Evolutionary conservation across 1,140 invertebrate species (phyloP), one percentile per base, ranked within the genome.

Genomic region (Polypedilum vanderplanki): DNA sequence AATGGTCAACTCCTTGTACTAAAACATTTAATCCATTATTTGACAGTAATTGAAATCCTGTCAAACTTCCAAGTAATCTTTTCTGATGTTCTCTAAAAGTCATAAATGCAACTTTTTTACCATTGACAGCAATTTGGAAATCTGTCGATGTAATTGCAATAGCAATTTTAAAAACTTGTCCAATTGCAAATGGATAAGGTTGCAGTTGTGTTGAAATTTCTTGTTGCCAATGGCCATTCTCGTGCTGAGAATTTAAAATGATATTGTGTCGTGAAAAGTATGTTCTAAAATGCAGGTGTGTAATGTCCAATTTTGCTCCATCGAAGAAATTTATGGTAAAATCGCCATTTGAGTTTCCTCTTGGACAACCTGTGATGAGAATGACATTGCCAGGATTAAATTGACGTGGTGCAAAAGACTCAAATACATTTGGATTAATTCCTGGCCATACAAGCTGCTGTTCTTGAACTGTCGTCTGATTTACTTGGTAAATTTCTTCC

Each of bases 401-500:
- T 20, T 18, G 65, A 10, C 10, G 4, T 20, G 65, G 65, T 18
- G 17, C 17, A 9, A 70, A 22, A 70, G 65, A n/a, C 9, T 22
- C 20, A 70, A 70, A 70, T 0, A 8, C 5, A 8, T 7, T 20
- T 70, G 17, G 17, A 70, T 20, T 22, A 3, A 70, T 18, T 18
- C n/a, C 65, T 18, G 65, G 65, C 65, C 65, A 70, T 22, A 9
- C 5, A 1, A 33, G 24, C 24, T 33, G 17, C 8, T 18, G 17
- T 3, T 10, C 17, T 22, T 70, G 65, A 22, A 18, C 65, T 18
- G 15, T 70, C 9, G 20, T 22, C 1, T 70, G 65, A 70, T 70
- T 22, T 18, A 70, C 65, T 70, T 70, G 65, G 20, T 70, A 70
- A 10, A 70, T 20, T 9, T n/a, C 65, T 70, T 70, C 65, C 7